These are phyloP conservation scores for Synanceia verrucosa DNA, from an alignment of 2,797 vertebrate species.

Conservation along the genomic window DNA sequence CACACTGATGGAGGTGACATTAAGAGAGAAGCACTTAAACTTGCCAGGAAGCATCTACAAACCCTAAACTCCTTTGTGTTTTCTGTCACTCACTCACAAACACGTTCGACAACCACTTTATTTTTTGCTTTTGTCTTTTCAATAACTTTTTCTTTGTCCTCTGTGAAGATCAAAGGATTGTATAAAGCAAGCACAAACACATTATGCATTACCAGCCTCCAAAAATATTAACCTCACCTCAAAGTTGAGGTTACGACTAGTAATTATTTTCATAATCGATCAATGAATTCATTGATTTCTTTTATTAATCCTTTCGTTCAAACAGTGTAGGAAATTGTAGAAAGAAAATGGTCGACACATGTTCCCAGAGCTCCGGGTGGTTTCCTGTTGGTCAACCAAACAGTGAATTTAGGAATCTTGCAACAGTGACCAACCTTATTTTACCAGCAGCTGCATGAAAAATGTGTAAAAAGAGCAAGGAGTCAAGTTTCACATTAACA, in stretches of 20 bases:
- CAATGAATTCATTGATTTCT: background rate
- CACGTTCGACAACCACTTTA: background rate
- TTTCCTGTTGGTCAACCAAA: background rate
- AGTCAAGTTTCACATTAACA: too few relatives aligned
- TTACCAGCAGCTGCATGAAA: too few relatives aligned
- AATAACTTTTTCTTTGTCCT: background rate
- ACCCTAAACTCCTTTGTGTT: constrained; percentile 11
- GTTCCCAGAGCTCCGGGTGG: background rate
- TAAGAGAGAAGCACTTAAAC: constrained; percentile 30
- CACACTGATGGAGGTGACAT: constrained; percentile 40
- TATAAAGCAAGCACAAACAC: background rate
- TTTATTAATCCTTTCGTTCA: background rate
- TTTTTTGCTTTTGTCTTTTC: background rate
- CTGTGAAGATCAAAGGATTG: background rate
- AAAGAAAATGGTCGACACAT: background rate
- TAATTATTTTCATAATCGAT: background rate
- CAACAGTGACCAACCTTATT: background rate
- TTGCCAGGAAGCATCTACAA: constrained; percentile 20
- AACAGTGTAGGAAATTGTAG: background rate
- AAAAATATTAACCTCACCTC: background rate
- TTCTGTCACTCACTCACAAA: background rate
- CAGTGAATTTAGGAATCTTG: too few relatives aligned
- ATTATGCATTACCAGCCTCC: background rate
- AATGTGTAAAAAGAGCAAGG: too few relatives aligned
- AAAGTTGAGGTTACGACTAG: background rate